Conservation (phyloP, 2,113 vertebrate species). For the Garra rufa region DNA sequence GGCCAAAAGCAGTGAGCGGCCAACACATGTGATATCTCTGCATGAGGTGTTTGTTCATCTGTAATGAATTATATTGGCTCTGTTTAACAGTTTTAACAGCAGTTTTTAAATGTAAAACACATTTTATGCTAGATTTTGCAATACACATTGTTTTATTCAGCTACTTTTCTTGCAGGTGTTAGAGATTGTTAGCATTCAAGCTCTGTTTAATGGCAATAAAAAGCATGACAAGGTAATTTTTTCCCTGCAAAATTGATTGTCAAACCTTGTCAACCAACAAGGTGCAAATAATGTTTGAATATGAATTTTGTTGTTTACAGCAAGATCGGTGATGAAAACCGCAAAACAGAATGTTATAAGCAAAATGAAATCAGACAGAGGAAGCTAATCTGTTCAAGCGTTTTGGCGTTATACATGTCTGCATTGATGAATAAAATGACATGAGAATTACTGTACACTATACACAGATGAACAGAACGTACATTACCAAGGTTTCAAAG, state of each 20-base stretch:
- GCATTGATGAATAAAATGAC: neutral
- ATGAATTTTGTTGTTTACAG: slow-evolving; percentile 13
- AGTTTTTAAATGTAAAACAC: slow-evolving; percentile 61
- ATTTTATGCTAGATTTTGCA: slow-evolving; percentile 49
- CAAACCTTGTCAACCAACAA: slow-evolving; percentile 26
- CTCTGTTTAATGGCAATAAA: slow-evolving; percentile 28
- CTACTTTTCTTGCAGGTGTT: slow-evolving; percentile 12
- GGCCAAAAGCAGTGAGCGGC: slow-evolving; percentile 60
- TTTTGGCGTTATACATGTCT: neutral
- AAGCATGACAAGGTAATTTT: slow-evolving; percentile 36
- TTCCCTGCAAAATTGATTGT: slow-evolving; percentile 32
- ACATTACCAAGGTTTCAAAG: neutral
- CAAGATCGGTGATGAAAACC: neutral
- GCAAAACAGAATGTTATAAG: slow-evolving; percentile 18
- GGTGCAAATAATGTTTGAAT: slow-evolving; percentile 27
- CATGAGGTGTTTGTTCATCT: slow-evolving; percentile 70
- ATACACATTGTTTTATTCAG: slow-evolving; percentile 10
- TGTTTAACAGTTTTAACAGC: slow-evolving; percentile 62
- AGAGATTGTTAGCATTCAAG: neutral
- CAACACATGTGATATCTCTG: slow-evolving; percentile 65
- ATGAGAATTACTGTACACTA: neutral
- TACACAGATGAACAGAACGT: neutral
- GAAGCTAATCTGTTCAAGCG: slow-evolving; percentile 4
- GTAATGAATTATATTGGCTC: slow-evolving; percentile 73
- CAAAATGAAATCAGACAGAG: slow-evolving; percentile 9